Conservation (phyloP, 2,113 vertebrate species). For the Pseudorhombus dupliciocellatus region DNA sequence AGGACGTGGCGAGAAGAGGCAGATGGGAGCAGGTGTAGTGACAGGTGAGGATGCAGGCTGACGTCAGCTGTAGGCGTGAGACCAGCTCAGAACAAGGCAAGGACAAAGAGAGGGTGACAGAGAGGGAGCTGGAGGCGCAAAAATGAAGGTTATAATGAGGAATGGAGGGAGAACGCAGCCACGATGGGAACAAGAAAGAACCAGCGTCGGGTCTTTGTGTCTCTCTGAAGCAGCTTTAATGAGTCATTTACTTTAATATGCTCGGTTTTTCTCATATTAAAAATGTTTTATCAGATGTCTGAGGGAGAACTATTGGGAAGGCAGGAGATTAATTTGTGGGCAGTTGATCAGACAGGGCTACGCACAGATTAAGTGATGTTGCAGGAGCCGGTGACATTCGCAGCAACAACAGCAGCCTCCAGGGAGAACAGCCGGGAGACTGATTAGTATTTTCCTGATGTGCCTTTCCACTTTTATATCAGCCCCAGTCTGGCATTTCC, state of each 20-base stretch:
- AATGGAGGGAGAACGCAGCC: conserved; percentile 19
- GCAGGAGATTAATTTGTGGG: conserved; percentile 24
- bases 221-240: conserved; percentile 23
- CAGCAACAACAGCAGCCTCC: conserved; percentile 36
- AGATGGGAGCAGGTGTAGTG: conserved; percentile 65
- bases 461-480: conserved; percentile 62
- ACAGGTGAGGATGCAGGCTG: conserved; percentile 58
- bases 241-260: conserved; percentile 48
- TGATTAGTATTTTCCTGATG: conserved; percentile 73
- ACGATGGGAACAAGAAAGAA: conserved; percentile 8
- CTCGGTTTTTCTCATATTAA: conserved; percentile 36
- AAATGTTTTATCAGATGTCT: conserved; percentile 25
- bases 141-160: conserved; percentile 57
- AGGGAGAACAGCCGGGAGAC: conserved; percentile 39
- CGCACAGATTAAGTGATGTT: conserved; percentile 28
- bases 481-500: conserved; percentile 59
- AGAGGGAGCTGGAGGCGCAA: conserved; percentile 31
- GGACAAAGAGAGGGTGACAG: conserved; percentile 33
- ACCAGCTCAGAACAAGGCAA: conserved; percentile 36
- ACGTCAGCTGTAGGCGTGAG: conserved; percentile 51
- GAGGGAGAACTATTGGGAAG: conserved; percentile 11
- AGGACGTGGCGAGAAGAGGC: conserved; percentile 52
- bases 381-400: conserved; percentile 39
- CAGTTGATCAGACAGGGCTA: conserved; percentile 8
- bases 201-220: conserved; percentile 24